Evolutionary conservation across 2,888 invertebrate genomes (phyloP).

Genomic region (Elegia similella): DNA sequence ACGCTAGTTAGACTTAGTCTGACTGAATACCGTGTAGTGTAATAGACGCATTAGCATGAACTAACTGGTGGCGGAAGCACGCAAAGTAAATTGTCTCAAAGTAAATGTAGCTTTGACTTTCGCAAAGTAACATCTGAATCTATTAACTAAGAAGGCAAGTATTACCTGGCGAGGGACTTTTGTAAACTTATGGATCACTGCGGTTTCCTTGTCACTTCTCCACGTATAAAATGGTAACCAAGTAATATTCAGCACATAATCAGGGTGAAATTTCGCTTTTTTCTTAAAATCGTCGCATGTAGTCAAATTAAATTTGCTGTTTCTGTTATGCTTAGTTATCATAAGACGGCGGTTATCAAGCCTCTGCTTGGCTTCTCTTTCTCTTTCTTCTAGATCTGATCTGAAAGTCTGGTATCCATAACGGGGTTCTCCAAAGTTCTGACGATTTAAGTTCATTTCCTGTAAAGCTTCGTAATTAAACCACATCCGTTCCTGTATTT

Average conservation of each 20-base stretch:
- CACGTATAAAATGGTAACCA: not conserved
- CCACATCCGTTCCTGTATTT: not conserved
- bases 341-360: too few species aligned
- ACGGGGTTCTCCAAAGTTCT: not conserved
- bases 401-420: not conserved
- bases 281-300: not conserved
- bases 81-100: too few species aligned
- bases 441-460: not conserved
- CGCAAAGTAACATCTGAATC: too few species aligned
- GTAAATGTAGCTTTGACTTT: too few species aligned
- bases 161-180: not conserved
- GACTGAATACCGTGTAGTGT: too few species aligned
- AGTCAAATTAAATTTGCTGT: not conserved
- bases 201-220: not conserved
- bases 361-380: too few species aligned
- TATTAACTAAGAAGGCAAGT: too few species aligned
- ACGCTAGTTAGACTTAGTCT: too few species aligned
- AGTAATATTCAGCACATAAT: not conserved
- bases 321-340: not conserved
- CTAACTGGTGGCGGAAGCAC: too few species aligned
- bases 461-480: not conserved
- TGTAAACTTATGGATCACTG: not conserved
- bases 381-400: not conserved
- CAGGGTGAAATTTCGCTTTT: not conserved
- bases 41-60: too few species aligned